Evolutionary conservation across 2,888 invertebrate genomes (phyloP), one percentile per base, ranked within the genome.

Genomic region (Smittia sp.): DNA sequence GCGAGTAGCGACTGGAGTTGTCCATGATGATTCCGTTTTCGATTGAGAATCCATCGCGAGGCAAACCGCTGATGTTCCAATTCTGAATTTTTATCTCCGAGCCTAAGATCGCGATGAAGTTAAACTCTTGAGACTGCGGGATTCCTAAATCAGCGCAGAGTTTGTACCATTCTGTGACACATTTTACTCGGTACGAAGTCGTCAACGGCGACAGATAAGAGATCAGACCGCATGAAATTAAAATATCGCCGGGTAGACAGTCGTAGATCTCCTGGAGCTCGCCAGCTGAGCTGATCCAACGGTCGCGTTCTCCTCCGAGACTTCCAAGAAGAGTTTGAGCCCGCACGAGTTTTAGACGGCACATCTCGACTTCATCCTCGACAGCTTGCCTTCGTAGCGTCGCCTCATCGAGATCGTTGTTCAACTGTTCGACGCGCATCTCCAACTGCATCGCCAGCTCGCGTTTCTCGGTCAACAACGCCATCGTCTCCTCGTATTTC

Each of bases 121-220:
- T 87, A 80, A 89, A 96, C 13, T 85, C 82, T 24, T 86, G 83
- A 0, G 93, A 92, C 78, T 90, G 90, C 0, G 95, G 93, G 79
- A 96, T 93, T 1, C 88, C 82, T 74, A 90, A 83, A 22, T 85
- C 81, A 75, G 87, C 85, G 4, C 91, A 88, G 62, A 89, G 85
- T n/a, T 83, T 78, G 75, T 89, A 88, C 96, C 96, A 96, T 75
- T 90, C 87, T 0, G 82, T 80, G 1, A 90, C 85, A 67, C 87
- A 85, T 32, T 83, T 81, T 66, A 82, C 81, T 78, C 91, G 85
- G 76, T 89, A 88, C 18, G 87, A 85, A 67, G 89, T 85, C 4
- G 92, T 94, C 77, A 94, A 93, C 0, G 95, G 91, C 0, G 94
- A 90, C 72, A 97, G 85, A 82, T 97, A 97, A 0, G 95, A 92